A percentile compares a stretch with the other conserved stretches of the same genome.
phyloP scores from a whole-genome alignment of 2,113 vertebrate species.

The Phoxinus phoxinus region DNA sequence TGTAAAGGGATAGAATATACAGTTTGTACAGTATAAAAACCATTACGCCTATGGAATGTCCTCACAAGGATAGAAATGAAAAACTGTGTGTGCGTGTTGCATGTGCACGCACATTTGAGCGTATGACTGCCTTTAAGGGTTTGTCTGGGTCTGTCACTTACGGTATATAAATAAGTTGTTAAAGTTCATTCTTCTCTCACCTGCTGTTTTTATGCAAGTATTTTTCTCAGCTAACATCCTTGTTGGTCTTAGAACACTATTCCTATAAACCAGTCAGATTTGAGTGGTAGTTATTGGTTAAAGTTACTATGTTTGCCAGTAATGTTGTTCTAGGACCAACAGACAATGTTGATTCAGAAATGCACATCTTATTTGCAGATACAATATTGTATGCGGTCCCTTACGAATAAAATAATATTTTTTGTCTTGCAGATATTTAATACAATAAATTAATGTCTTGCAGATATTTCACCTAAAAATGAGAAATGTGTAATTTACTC shows the following conservation, averaged over 20 bases:
- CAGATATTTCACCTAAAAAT: too few relatives aligned
- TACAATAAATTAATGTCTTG: too few relatives aligned
- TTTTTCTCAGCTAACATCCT: constrained; percentile 13
- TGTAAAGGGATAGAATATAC: too few relatives aligned
- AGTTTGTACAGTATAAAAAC: too few relatives aligned
- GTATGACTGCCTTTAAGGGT: neutral
- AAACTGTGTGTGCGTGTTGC: too few relatives aligned
- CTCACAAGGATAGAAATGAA: too few relatives aligned
- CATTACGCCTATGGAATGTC: too few relatives aligned
- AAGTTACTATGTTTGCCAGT: neutral
- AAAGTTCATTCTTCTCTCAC: neutral
- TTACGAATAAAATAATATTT: too few relatives aligned
- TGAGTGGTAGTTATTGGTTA: neutral
- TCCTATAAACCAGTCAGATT: neutral
- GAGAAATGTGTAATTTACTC: too few relatives aligned
- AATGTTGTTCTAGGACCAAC: constrained; percentile 1
- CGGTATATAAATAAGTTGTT: neutral
- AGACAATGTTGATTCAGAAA: constrained; percentile 1
- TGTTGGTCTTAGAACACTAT: neutral
- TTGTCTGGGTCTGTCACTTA: constrained; percentile 5
- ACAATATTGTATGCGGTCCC: too few relatives aligned
- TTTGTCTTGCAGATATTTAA: too few relatives aligned
- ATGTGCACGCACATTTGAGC: constrained; percentile 47
- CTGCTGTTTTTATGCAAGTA: neutral
- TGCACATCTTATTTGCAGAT: neutral